Evolutionary conservation across 2,113 vertebrate genomes (phyloP).

Genomic region (Rhegmatorhina hoffmannsi): DNA sequence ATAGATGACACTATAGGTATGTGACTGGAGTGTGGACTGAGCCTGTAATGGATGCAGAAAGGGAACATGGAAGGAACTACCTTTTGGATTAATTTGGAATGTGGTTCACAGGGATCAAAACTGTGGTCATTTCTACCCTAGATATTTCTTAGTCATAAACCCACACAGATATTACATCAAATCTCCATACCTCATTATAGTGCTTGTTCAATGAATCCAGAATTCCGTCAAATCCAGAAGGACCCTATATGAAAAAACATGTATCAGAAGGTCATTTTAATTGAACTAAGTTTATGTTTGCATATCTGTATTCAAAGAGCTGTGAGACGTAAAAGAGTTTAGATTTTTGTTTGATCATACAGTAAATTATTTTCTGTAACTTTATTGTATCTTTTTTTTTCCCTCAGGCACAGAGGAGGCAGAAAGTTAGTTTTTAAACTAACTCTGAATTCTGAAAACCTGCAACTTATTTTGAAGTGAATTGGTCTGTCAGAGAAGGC

Average conservation of each 20-base stretch:
- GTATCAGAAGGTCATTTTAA: neutral
- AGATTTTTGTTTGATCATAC: neutral
- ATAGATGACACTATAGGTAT: neutral
- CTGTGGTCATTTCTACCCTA: neutral
- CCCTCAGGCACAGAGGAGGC: neutral
- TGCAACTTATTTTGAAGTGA: neutral
- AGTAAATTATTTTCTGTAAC: neutral
- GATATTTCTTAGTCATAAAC: neutral
- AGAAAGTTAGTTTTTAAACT: neutral
- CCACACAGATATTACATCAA: neutral
- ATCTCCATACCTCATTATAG: constrained; percentile 67
- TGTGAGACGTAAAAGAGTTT: neutral
- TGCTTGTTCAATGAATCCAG: constrained; percentile 52
- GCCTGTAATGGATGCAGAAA: neutral
- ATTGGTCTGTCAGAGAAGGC: neutral
- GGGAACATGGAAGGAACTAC: neutral
- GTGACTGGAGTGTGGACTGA: neutral
- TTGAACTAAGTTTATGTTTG: neutral
- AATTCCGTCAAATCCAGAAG: constrained; percentile 63
- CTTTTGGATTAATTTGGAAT: neutral
- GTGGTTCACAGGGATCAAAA: neutral
- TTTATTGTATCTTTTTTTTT: neutral
- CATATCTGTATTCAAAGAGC: neutral
- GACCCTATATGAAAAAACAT: constrained; percentile 58
- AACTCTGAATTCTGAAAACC: neutral